Evolutionary conservation across 1,140 invertebrate species (phyloP), one percentile per base, ranked within the genome.

Genomic region (Dendroctonus valens): DNA sequence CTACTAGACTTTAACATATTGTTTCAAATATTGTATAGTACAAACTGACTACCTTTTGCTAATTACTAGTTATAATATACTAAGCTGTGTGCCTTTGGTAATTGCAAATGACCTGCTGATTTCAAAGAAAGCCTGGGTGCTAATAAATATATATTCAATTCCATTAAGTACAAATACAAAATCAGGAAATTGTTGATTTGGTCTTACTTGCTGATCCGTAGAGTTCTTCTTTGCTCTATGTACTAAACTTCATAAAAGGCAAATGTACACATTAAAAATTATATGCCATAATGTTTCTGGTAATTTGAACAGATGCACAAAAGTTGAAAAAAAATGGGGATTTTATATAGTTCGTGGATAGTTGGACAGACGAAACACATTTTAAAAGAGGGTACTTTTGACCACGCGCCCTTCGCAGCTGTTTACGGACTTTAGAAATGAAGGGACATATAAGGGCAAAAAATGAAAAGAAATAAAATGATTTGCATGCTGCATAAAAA

Each of bases 61-160:
- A 78, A 78, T 77, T 78, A 76, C 77, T 78, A 77, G 75, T 76
- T 77, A 73, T 77, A 78, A 76, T 73, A 73, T 71, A 72, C 70
- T 75, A 77, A 73, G 77, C 77, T 78, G 77, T 78, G 76, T 78
- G 77, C 77, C 77, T 78, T 78, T 72, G 75, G 76, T 77, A 78
- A 78, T 77, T 78, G 76, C 76, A 77, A 78, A 77, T 77, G 75
- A 77, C 72, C 76, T 77, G 76, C 76, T 75, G 53, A 75, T 72
- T 77, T 72, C 72, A 76, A 75, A 71, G 73, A 74, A 69, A 74
- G 74, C 73, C 73, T 75, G 73, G 72, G 74, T 76, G 74, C 74
- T 75, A 76, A 69, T 65, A 74, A 74, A 73, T 72, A 72, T 75
- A 75, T 74, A 67, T 73, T 67, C 73, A 70, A 72, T 69, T 69